These are phyloP conservation scores for Melipona quadrifasciata DNA, from an alignment of 1,140 invertebrate genomes.

Conservation along the genomic window DNA sequence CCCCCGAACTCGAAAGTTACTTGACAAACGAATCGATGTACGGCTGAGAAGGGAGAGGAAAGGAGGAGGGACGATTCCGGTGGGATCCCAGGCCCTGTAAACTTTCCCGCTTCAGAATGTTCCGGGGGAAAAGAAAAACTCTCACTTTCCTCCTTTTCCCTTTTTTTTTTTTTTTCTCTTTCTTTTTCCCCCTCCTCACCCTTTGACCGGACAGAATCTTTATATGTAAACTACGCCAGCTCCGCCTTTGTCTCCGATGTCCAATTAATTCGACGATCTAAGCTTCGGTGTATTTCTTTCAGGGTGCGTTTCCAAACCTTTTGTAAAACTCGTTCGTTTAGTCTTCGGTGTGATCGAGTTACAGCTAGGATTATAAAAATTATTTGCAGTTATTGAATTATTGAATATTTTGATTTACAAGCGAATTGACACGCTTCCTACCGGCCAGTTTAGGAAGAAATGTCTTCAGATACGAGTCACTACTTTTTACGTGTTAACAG, in stretches of 20 bases:
- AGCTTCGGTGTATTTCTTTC: neutral
- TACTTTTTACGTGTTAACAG: no score
- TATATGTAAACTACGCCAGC: constrained; percentile 52
- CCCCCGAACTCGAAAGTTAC: constrained; percentile 77
- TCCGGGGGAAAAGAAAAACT: constrained; percentile 39
- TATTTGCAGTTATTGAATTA: no score
- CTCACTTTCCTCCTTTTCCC: constrained; percentile 32
- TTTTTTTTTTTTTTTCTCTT: no score
- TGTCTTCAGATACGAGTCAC: no score
- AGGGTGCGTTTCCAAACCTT: no score
- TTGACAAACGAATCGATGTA: constrained; percentile 70
- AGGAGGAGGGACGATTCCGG: constrained; percentile 57
- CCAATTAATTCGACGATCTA: neutral
- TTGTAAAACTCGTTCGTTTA: no score
- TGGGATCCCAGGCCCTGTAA: constrained; percentile 60
- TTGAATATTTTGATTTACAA: no score
- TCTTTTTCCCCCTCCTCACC: no score
- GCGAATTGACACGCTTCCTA: no score
- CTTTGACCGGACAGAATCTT: neutral
- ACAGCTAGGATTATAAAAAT: no score
- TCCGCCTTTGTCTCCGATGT: constrained; percentile 27
- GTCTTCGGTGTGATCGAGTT: no score
- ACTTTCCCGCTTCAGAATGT: constrained; percentile 45
- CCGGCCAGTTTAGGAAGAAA: no score
- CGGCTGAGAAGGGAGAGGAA: constrained; percentile 40